phyloP scores from a whole-genome alignment of 64 coral and sea anemone species.

The Pachyseris speciosa region DNA sequence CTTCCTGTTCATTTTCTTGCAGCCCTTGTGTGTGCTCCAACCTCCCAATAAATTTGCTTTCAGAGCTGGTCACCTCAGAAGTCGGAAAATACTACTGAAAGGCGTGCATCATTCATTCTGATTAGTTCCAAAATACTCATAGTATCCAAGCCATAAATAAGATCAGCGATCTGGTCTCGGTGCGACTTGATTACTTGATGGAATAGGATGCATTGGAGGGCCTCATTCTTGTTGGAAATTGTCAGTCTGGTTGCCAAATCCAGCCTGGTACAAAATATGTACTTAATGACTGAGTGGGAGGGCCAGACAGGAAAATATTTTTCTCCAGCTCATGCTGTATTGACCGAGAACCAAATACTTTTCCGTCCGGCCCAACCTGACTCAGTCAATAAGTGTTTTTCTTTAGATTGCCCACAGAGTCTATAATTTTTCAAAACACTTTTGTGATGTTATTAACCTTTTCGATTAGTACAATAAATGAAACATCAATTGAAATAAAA shows the following conservation, averaged over 20 bases:
- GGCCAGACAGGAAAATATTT: no score
- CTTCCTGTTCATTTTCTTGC: constrained; percentile 27
- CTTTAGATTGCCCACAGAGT: no score
- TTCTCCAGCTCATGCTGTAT: no score
- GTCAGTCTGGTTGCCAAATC: constrained; percentile 41
- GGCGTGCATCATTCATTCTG: constrained; percentile 19
- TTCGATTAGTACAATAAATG: no score
- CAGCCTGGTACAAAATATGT: constrained; percentile 21
- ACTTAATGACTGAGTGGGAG: no score
- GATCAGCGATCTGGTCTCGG: constrained; percentile 31
- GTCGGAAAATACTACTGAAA: constrained; percentile 32
- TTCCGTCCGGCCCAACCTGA: no score
- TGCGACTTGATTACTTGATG: constrained; percentile 40
- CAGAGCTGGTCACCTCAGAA: constrained; percentile 23
- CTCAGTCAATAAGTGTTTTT: no score
- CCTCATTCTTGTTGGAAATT: constrained; percentile 10
- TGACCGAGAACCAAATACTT: no score
- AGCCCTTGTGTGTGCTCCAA: background rate
- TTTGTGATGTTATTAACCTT: no score
- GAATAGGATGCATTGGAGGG: constrained; percentile 36
- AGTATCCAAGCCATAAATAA: constrained; percentile 26
- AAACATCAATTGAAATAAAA: no score
- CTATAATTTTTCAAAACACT: no score
- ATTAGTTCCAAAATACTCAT: constrained; percentile 1
- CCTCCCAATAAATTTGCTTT: background rate